A percentile compares a stretch with the other conserved stretches of the same genome.
Evolutionary conservation across 2,888 invertebrate genomes (phyloP).

Genomic region (Sesamia inferens): DNA sequence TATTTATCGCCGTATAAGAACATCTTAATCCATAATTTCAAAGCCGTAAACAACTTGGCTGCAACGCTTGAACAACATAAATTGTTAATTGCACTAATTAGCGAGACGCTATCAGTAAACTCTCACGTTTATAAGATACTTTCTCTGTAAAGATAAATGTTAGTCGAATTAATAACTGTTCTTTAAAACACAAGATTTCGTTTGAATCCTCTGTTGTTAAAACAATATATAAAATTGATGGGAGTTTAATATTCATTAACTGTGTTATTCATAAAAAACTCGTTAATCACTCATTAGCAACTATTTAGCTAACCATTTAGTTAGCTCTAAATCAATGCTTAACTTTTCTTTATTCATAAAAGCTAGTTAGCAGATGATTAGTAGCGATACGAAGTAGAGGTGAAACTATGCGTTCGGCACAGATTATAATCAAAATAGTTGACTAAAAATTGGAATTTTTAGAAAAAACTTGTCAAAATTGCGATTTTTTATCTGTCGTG

Average conservation of each 20-base stretch:
- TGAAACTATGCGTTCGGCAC: too few species aligned
- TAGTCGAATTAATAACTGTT: conserved; percentile 2
- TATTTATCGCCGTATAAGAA: neutral
- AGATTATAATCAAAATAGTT: too few species aligned
- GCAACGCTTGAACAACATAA: conserved; percentile 12
- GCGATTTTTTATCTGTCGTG: too few species aligned
- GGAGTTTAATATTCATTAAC: neutral
- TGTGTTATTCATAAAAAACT: too few species aligned
- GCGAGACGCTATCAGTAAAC: conserved; percentile 11
- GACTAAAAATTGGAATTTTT: too few species aligned
- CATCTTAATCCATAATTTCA: conserved; percentile 21
- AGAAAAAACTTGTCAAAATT: too few species aligned
- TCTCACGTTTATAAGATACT: conserved; percentile 11
- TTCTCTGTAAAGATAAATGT: neutral
- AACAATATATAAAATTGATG: neutral
- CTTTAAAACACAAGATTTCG: neutral
- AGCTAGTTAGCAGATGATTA: too few species aligned
- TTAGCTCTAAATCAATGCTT: too few species aligned
- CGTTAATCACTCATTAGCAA: too few species aligned
- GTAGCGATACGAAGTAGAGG: too few species aligned
- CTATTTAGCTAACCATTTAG: too few species aligned
- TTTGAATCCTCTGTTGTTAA: neutral
- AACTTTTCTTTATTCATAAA: too few species aligned
- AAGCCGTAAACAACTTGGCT: neutral
- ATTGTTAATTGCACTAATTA: conserved; percentile 24